Conservation (phyloP, 2,797 vertebrate species). For the Brachyalestes nurse region DNA sequence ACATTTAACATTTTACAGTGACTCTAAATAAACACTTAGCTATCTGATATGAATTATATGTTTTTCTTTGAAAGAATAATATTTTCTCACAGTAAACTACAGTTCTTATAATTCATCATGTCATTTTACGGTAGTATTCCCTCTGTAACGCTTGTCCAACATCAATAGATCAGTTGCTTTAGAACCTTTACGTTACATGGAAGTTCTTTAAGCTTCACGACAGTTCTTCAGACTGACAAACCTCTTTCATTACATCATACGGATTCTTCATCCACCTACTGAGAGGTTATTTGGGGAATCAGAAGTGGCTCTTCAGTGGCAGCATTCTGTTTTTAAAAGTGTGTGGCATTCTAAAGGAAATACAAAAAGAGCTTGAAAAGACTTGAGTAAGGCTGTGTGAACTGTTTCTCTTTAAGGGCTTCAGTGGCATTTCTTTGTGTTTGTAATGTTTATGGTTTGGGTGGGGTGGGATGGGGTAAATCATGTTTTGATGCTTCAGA, state of each 20-base stretch:
- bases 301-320: neutral
- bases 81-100: too few relatives aligned
- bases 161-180: neutral
- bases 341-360: neutral
- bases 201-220: neutral
- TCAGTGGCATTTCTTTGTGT: neutral
- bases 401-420: neutral
- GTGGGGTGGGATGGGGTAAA: neutral
- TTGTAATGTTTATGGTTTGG: neutral
- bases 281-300: neutral
- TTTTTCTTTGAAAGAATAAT: too few relatives aligned
- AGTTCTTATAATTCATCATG: too few relatives aligned
- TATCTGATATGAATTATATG: too few relatives aligned
- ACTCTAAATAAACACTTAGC: too few relatives aligned
- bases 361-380: neutral
- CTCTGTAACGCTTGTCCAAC: neutral
- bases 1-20: too few relatives aligned
- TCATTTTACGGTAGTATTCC: too few relatives aligned
- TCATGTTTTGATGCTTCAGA: conserved; percentile 10
- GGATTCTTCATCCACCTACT: neutral
- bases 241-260: too few relatives aligned
- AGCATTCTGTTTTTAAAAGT: neutral
- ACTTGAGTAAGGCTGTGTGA: neutral
- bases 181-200: neutral
- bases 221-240: neutral